A percentile compares a stretch with the other conserved stretches of the same genome.
These are phyloP conservation scores for Periphyllus acericola DNA, from an alignment of 2,888 invertebrate species.

Conservation along the genomic window DNA sequence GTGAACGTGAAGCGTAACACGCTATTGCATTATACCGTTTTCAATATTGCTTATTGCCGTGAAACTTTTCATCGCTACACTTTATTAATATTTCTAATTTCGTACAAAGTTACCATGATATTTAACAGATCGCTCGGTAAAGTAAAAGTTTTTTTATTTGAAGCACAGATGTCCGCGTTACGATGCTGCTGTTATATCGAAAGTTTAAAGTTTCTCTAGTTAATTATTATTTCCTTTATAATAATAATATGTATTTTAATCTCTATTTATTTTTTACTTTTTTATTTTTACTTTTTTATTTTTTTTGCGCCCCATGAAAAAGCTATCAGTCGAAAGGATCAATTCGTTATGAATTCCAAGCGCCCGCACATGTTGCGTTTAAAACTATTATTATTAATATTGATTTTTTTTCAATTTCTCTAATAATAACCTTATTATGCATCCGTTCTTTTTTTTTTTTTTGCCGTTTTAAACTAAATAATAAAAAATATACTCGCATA, in stretches of 20 bases:
- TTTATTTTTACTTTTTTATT: too few relatives aligned
- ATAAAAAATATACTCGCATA: too few relatives aligned
- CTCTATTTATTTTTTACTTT: not conserved
- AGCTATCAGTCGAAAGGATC: too few relatives aligned
- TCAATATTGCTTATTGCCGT: not conserved
- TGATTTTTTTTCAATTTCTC: too few relatives aligned
- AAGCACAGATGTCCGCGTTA: conserved; percentile 12
- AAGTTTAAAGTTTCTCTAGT: conserved; percentile 12
- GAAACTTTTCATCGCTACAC: conserved; percentile 34
- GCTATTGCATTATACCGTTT: not conserved
- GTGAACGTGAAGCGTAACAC: not conserved
- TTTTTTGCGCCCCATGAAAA: too few relatives aligned
- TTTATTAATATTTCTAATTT: conserved; percentile 39
- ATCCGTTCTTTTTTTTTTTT: too few relatives aligned
- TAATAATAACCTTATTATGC: too few relatives aligned
- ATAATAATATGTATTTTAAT: not conserved
- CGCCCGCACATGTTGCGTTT: too few relatives aligned
- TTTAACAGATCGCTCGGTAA: conserved; percentile 17
- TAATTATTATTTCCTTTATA: conserved; percentile 21
- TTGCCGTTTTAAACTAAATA: too few relatives aligned
- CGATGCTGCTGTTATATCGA: not conserved
- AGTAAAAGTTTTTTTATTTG: conserved; percentile 16
- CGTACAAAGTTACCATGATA: conserved; percentile 5
- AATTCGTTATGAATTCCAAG: too few relatives aligned
- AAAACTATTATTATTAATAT: too few relatives aligned